phyloP scores from a whole-genome alignment of 2,797 vertebrate species.

The Melopsittacus undulatus region DNA sequence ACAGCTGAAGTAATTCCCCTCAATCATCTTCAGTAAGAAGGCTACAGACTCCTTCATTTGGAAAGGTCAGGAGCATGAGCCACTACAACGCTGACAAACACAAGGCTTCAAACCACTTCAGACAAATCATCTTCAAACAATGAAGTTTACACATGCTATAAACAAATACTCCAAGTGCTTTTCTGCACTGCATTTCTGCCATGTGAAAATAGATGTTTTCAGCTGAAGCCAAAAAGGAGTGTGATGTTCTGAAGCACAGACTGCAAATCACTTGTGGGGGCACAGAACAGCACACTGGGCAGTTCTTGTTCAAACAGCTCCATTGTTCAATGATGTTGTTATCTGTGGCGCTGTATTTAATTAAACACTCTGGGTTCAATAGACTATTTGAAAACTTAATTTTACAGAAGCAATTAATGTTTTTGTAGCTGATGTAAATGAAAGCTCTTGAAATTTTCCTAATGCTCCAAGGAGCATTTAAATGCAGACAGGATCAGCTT shows the following conservation, averaged over 20 bases:
- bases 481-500: background rate
- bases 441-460: background rate
- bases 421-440: background rate
- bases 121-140: background rate
- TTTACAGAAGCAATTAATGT: conserved; percentile 1
- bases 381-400: background rate
- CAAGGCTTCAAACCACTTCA: background rate
- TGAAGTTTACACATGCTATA: background rate
- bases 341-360: background rate
- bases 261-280: background rate
- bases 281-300: background rate
- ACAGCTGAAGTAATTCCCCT: background rate
- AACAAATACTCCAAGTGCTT: background rate
- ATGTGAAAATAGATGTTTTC: background rate
- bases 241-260: background rate
- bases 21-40: background rate
- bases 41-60: background rate
- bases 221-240: background rate
- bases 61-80: conserved; percentile 1
- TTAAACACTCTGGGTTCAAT: background rate
- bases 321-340: background rate
- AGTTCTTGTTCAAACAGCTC: background rate
- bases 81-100: background rate
- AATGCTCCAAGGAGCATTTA: background rate
- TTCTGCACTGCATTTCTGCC: background rate